Evolutionary conservation across 2,113 vertebrate genomes (phyloP), one percentile per base, ranked within the genome.

Genomic region (Bothrops jararaca): DNA sequence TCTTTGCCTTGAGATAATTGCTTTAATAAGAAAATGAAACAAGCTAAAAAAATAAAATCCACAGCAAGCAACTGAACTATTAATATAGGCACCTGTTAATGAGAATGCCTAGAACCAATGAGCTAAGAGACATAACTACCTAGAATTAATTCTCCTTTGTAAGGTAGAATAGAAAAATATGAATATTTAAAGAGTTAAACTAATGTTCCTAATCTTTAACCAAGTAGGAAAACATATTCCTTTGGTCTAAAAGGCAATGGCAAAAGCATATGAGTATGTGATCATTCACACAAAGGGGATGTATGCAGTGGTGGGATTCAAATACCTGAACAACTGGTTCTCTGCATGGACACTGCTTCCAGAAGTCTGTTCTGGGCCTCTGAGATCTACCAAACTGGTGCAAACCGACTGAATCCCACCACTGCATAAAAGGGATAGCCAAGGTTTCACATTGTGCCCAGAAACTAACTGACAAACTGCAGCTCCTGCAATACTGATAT

Each of bases 71-170:
- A 86, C 20, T 57, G 12, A 0, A 39, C 24, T 92, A 13, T 90
- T 92, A 95, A 88, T 92, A 89, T 29, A 56, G 11, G 54, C 90
- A 2, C 86, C 6, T 86, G 69, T 7, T 88, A 92, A 93, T 24
- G 18, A 93, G 10, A 15, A n/a, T 2, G 29, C 0, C 0, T 90
- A 92, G 85, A 95, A 54, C n/a, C 24, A 50, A 24, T 91, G 34
- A 89, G 64, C 85, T 89, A 93, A 94, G 91, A 0, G 0, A 20
- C 85, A 12, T 89, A 86, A 3, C 23, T 12, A 94, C 34, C 92
- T 94, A 93, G 58, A 94, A 57, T 15, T 88, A 86, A 9, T 53
- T 3, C 0, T 80, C 23, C 23, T 91, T 90, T 93, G 60, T 85
- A 89, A 45, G 20, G n/a, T 48, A 89, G 57, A 94, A 95, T 0